Evolutionary conservation across 2,888 invertebrate genomes (phyloP).

Genomic region (Clitarchus hookeri): DNA sequence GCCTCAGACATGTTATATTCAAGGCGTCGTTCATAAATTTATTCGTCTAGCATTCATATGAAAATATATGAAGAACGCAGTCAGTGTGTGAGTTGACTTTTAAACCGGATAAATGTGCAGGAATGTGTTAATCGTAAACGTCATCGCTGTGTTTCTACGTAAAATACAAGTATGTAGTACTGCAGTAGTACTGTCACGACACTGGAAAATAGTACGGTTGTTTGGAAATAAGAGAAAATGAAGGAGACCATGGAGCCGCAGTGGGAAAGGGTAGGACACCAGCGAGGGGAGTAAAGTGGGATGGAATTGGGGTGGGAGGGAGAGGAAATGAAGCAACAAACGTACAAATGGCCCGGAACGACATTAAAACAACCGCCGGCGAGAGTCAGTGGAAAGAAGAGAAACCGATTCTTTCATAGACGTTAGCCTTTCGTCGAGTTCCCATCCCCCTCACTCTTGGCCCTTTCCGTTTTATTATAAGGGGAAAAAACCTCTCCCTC

Average conservation of each 20-base stretch:
- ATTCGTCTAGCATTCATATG: too few species aligned
- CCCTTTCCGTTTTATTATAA: slow-evolving; percentile 8
- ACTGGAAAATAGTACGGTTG: not conserved
- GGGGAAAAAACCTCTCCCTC: slow-evolving; percentile 25
- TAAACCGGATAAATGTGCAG: too few species aligned
- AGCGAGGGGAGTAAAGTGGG: slow-evolving; percentile 15
- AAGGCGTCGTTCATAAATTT: too few species aligned
- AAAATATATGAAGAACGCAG: too few species aligned
- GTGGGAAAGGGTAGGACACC: not conserved
- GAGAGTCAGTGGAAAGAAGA: slow-evolving; percentile 25
- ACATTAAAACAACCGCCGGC: slow-evolving; percentile 53
- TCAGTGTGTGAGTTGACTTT: too few species aligned
- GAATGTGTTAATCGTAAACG: too few species aligned
- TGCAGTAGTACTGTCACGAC: not conserved
- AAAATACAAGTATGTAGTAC: not conserved
- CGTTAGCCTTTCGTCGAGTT: slow-evolving; percentile 20
- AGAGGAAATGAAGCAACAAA: slow-evolving; percentile 56
- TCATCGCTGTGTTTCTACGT: not conserved
- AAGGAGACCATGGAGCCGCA: not conserved
- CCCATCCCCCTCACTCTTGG: not conserved
- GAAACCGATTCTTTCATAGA: slow-evolving; percentile 27
- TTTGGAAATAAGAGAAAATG: slow-evolving; percentile 20
- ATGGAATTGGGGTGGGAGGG: slow-evolving; percentile 42
- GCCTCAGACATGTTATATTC: too few species aligned
- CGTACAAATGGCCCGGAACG: slow-evolving; percentile 56